Evolutionary conservation across 2,113 vertebrate species (phyloP), one percentile per base, ranked within the genome.

Genomic region (Gadus chalcogrammus): DNA sequence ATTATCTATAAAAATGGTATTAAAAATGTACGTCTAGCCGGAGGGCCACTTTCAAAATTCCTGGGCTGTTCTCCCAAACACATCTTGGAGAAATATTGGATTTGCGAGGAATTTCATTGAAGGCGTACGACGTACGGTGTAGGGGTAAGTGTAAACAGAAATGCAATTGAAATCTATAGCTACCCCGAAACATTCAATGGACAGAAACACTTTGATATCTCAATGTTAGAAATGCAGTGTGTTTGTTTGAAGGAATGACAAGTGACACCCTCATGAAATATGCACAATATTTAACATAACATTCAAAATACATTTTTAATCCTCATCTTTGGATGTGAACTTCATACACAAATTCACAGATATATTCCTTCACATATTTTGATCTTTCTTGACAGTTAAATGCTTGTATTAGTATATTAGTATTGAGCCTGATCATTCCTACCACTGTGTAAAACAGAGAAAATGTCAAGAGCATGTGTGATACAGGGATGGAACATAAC

Each of bases 1-100:
- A 84, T 88, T 85, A 89, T 86, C 85, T 86, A 86, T 82, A 86
- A 86, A 90, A 88, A 90, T 76, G 61, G 74, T 72, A 89, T 90
- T 87, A 89, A 89, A 87, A 87, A 91, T 90, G 81, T 80, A 90
- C 73, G 16, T 71, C 68, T 85, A 16, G 87, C 89, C 88, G 4
- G 71, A 83, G 84, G 87, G 87, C 72, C 72, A 64, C 28, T 69
- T 84, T 75, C 67, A 75, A 84, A 88, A 89, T 75, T 84, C 71
- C 61, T 69, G 65, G 69, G 82, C 71, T 59, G 53, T 72, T 78
- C 73, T 79, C 76, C 69, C 27, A 76, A 42, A 42, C 38, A 42
- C 61, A 31, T 78, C 67, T 73, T 62, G 13, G 66, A 78, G 58
- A 80, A 13, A 20, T 17, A 81, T 76, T 27, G 16, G 28, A 18